A percentile compares a stretch with the other conserved stretches of the same genome.
These are phyloP conservation scores for Ectemnius continuus DNA, from an alignment of 2,888 invertebrate species.

Conservation along the genomic window DNA sequence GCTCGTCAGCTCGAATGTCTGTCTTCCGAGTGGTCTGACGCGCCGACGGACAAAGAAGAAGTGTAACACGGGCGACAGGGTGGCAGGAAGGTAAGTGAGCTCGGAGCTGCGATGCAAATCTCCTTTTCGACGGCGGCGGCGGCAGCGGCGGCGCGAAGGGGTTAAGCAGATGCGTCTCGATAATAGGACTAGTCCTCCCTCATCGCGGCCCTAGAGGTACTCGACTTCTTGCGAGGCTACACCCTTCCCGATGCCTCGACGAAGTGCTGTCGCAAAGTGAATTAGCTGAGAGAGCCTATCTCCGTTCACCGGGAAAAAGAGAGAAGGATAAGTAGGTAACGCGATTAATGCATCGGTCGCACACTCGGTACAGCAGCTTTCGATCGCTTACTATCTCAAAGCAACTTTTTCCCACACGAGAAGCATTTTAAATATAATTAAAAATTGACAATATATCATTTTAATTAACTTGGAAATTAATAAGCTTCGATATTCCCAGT, in stretches of 20 bases:
- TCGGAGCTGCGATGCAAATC: slow-evolving; percentile 26
- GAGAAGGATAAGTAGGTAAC: slow-evolving; percentile 56
- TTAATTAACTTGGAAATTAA: no score
- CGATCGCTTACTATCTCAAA: no score
- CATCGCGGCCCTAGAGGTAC: slow-evolving; percentile 31
- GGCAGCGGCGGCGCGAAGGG: slow-evolving; percentile 10
- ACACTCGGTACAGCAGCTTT: no score
- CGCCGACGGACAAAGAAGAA: not conserved
- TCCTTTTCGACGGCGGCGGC: slow-evolving; percentile 17
- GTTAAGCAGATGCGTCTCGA: slow-evolving; percentile 54
- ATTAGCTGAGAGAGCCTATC: slow-evolving; percentile 56
- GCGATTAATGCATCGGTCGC: slow-evolving; percentile 56
- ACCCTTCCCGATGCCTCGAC: slow-evolving; percentile 47
- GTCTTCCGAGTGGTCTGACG: no score
- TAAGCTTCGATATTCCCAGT: no score
- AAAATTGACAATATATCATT: no score
- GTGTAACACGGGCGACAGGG: not conserved
- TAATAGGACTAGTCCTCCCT: slow-evolving; percentile 47
- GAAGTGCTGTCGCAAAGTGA: slow-evolving; percentile 51
- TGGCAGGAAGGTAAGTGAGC: slow-evolving; percentile 1
- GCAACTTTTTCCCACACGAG: no score
- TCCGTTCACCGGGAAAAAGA: slow-evolving; percentile 10
- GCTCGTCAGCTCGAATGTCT: no score
- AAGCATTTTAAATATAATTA: no score
- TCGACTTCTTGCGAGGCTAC: slow-evolving; percentile 44